A percentile compares a stretch with the other conserved stretches of the same genome.
Conservation (phyloP, 2,113 vertebrate species). For the Seriola rivoliana region DNA sequence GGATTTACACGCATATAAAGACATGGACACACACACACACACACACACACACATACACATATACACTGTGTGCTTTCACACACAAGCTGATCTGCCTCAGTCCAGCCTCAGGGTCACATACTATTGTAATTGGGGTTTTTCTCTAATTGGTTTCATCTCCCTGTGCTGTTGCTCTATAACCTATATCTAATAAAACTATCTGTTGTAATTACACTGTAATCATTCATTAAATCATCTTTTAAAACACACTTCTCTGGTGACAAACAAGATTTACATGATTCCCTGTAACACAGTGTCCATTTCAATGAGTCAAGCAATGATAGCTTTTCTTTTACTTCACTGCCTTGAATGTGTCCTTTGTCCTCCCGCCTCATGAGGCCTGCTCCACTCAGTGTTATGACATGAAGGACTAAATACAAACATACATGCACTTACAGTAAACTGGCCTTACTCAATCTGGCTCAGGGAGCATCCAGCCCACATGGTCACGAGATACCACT, state of each 20-base stretch:
- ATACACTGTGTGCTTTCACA: neutral
- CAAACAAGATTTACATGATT: neutral
- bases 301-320: neutral
- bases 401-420: conserved; percentile 12
- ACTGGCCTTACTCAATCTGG: conserved; percentile 24
- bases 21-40: neutral
- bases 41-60: neutral
- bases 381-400: neutral
- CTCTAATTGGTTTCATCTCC: neutral
- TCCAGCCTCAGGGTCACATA: neutral
- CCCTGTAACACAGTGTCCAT: neutral
- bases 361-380: neutral
- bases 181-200: neutral
- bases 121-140: neutral
- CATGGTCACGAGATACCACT: conserved; percentile 3
- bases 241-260: neutral
- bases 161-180: neutral
- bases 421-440: neutral
- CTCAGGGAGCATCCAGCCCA: neutral
- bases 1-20: neutral
- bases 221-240: conserved; percentile 5
- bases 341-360: conserved; percentile 4
- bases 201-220: conserved; percentile 17
- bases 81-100: conserved; percentile 11
- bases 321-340: conserved; percentile 16